Percentiles rank a stretch among this genome's conserved stretches.
Conservation (phyloP, 2,888 invertebrate genomes). For the Lumbricus terrestris region DNA sequence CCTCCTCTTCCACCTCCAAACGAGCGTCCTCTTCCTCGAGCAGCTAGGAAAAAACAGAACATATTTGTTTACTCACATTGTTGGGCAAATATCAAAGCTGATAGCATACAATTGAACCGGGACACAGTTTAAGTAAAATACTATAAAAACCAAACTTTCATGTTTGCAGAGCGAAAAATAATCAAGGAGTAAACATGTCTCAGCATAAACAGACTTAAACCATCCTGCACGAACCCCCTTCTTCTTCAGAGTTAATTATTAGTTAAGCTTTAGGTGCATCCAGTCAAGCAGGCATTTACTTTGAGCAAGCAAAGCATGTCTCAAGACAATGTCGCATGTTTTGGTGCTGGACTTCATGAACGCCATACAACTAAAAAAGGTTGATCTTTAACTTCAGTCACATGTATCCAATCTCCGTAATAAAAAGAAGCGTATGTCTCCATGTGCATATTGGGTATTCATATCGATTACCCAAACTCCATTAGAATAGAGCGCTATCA, state of each 20-base stretch:
- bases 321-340: not conserved
- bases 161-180: too few relatives aligned
- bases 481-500: too few relatives aligned
- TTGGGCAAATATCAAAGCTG: not conserved
- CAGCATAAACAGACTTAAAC: not conserved
- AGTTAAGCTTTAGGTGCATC: not conserved
- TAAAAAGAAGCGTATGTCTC: too few relatives aligned
- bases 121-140: not conserved
- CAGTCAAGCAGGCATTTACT: not conserved
- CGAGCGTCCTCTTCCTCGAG: slow-evolving; percentile 51
- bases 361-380: not conserved
- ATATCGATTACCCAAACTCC: too few relatives aligned
- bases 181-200: too few relatives aligned
- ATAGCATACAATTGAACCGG: not conserved
- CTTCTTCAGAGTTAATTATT: not conserved
- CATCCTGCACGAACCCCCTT: not conserved
- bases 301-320: not conserved
- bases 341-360: not conserved
- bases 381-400: too few relatives aligned
- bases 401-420: too few relatives aligned
- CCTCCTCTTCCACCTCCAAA: slow-evolving; percentile 63
- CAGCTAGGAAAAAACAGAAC: slow-evolving; percentile 65
- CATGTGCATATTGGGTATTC: too few relatives aligned
- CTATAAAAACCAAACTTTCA: not conserved
- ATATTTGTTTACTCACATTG: too few relatives aligned